Percentiles rank a stretch among this genome's conserved stretches.
phyloP scores from a whole-genome alignment of 2,888 invertebrate species.

The Hofmannophila pseudospretella region DNA sequence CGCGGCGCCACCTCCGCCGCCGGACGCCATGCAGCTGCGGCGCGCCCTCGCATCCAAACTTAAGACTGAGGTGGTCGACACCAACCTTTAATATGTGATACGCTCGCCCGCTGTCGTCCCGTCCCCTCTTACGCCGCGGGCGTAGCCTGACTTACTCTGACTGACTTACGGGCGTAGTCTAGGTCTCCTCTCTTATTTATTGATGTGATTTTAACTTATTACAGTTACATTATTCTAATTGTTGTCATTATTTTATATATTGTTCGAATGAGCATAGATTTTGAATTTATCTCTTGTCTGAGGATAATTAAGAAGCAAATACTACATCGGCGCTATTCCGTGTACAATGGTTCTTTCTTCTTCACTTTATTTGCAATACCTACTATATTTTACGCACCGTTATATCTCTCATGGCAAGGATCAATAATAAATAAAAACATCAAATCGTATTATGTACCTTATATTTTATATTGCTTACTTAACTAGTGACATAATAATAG shows the following conservation, averaged over 20 bases:
- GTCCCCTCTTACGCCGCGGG: no score
- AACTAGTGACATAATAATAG: slow-evolving; percentile 78
- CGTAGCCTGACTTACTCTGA: no score
- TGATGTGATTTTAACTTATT: slow-evolving; percentile 8
- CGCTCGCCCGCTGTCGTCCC: no score
- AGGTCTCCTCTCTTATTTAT: slow-evolving; percentile 4
- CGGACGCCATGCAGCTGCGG: slow-evolving; percentile 86
- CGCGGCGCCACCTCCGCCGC: slow-evolving; percentile 56
- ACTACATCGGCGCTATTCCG: no score
- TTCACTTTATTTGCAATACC: no score
- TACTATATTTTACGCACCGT: no score
- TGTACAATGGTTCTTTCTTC: no score
- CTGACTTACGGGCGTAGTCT: neutral
- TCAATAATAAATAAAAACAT: slow-evolving; percentile 44
- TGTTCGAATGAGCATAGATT: no score
- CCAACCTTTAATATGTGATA: slow-evolving; percentile 6
- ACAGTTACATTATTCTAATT: neutral
- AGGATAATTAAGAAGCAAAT: no score
- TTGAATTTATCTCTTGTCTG: no score
- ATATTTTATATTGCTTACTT: slow-evolving; percentile 78
- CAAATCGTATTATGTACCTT: slow-evolving; percentile 61
- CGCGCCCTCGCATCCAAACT: slow-evolving; percentile 90
- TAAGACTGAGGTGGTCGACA: slow-evolving; percentile 90
- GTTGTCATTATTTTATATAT: no score
- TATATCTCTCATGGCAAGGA: slow-evolving; percentile 6